Evolutionary conservation across 2,888 invertebrate species (phyloP), one percentile per base, ranked within the genome.

Genomic region (Hylaea fasciaria): DNA sequence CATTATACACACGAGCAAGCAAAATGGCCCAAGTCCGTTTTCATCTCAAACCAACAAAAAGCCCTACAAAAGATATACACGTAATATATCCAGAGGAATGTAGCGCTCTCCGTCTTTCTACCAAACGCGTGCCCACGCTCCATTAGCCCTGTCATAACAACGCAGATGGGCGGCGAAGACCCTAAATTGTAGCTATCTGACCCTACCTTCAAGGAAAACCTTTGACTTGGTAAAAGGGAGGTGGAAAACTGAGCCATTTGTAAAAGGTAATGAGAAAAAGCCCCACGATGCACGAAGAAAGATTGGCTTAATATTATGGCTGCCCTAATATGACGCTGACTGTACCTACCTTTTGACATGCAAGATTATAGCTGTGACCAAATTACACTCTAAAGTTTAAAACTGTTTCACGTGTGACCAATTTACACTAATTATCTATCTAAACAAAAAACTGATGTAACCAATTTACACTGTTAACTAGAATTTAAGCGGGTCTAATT

Each of bases 81-180:
- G 1, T n/a, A 11, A 46, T 14, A 48, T 35, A 35, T 47, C 37
- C 22, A 14, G 43, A 43, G 43, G 12, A 37, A 49, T 41, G 37
- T 37, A 56, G 22, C 43, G 12, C 12, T 32, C 41, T 49, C 43
- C 5, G 55, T 35, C 28, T 40, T 41, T 16, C 8, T 11, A 39
- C 39, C 37, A 40, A 46, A 57, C 32, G 40, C 46, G 50, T 52
- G 46, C 14, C 46, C 41, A n/a, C 16, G 35, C 43, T 43, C 57
- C 57, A 47, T 57, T 57, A 57, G 41, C 14, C 10, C 37, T 45
- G 49, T 32, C 40, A 43, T 47, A 57, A 57, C 41, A 35, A 41
- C 46, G 7, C 51, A 35, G 35, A 57, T 44, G 45, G 44, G 14
- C 17, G 28, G 29, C 11, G 16, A 10, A 22, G 48, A 12, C 35